Percentiles rank a stretch among this genome's conserved stretches.
Evolutionary conservation across 1,140 invertebrate genomes (phyloP).

Genomic region (Anoplophora glabripennis): DNA sequence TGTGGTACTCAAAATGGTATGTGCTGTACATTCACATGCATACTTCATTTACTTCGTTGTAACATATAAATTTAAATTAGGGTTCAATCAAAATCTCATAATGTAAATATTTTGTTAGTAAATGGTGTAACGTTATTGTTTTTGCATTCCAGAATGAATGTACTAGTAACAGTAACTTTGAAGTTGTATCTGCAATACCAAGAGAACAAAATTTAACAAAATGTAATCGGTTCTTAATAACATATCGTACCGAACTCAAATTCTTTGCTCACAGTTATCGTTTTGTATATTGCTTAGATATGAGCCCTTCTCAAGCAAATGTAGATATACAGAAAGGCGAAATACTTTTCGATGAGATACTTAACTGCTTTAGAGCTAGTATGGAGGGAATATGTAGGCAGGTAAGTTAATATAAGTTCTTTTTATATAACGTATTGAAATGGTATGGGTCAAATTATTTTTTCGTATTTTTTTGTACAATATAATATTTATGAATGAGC

Average conservation of each 20-base stretch:
- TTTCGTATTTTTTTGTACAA: constrained; percentile 9
- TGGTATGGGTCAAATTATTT: constrained; percentile 22
- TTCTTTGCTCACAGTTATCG: constrained; percentile 62
- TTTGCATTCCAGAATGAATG: constrained; percentile 44
- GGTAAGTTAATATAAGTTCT: constrained; percentile 52
- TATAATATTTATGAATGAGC: too few relatives aligned
- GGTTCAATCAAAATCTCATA: too few relatives aligned
- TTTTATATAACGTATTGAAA: not conserved
- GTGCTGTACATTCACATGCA: too few relatives aligned
- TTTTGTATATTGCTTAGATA: constrained; percentile 75
- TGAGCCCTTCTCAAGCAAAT: constrained; percentile 75
- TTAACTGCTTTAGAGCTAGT: constrained; percentile 61
- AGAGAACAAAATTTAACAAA: constrained; percentile 57
- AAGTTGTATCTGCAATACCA: constrained; percentile 65
- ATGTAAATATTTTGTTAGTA: too few relatives aligned
- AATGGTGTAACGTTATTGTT: too few relatives aligned
- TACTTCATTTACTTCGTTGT: too few relatives aligned
- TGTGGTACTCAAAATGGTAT: too few relatives aligned
- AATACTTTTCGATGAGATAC: constrained; percentile 70
- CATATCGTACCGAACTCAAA: constrained; percentile 52
- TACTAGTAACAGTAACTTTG: constrained; percentile 50
- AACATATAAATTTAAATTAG: too few relatives aligned
- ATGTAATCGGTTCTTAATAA: constrained; percentile 58
- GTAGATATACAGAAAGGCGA: constrained; percentile 68
- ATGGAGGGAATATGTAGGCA: constrained; percentile 62